Evolutionary conservation across 2,888 invertebrate species (phyloP).

Genomic region (Prionchulus punctatus): DNA sequence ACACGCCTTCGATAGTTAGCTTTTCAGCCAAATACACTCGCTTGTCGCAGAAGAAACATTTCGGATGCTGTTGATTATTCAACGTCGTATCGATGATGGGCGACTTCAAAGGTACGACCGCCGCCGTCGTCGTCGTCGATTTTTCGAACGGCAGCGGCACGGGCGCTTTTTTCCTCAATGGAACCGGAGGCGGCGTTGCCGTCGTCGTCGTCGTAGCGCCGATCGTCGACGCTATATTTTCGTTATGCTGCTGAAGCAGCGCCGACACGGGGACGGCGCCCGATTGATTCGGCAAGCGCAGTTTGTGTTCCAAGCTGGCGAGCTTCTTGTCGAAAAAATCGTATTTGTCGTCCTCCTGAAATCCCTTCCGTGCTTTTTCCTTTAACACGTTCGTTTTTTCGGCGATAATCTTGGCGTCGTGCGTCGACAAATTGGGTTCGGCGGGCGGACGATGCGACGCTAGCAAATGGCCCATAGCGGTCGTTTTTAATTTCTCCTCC

Average conservation of each 20-base stretch:
- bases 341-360: not conserved
- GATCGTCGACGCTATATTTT: conserved; percentile 2
- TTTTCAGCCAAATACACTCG: conserved; percentile 85
- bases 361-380: conserved; percentile 4
- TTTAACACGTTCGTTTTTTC: conserved; percentile 7
- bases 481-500: conserved; percentile 15
- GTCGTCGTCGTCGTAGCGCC: not conserved
- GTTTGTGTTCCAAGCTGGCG: not conserved
- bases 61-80: conserved; percentile 1
- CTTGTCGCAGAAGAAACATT: conserved; percentile 70
- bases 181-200: not conserved
- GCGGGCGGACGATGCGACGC: conserved; percentile 3
- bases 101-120: not conserved
- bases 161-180: not conserved
- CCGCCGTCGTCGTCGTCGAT: not conserved
- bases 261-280: conserved; percentile 4
- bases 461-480: conserved; percentile 12
- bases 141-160: not conserved
- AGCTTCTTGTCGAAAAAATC: not conserved
- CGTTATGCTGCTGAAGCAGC: not conserved
- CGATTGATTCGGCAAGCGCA: not conserved
- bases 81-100: not conserved
- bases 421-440: not conserved
- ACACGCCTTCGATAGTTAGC: conserved; percentile 46
- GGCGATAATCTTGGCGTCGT: conserved; percentile 4